Base-by-base conservation (phyloP, 2,888 invertebrate species). In the Baccha elongata region DNA sequence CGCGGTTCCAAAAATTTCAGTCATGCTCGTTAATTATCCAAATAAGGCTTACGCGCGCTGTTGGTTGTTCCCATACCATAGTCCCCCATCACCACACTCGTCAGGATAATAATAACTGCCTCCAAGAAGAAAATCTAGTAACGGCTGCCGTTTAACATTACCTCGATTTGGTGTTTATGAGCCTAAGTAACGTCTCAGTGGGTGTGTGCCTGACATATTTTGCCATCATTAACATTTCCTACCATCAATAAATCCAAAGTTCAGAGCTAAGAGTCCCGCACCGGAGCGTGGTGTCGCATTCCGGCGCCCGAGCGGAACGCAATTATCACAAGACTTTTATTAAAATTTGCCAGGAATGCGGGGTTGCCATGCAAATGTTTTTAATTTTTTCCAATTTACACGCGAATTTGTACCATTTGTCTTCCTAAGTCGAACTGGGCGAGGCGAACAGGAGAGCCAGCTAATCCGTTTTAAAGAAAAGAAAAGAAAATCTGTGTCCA, bases 341-440 rank as follows among this genome's bases (percentile, higher is more conserved):
- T 60, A 44, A 60, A 60, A 44, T 29, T 58, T 40, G 15, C 26
- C 19, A 35, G 8, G 35, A 8, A 19, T 26, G 11, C n/a, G 4
- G 62, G 55, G 17, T 17, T 13, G 69, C 2, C 40, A 48, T 72
- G 55, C 76, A 72, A 83, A 83, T 83, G 83, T 44, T 83, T 78
- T 83, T 83, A 83, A 83, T 83, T 83, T 78, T 78, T 83, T 72
- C 83, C 78, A 78, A 83, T 83, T 83, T 83, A 83, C 83, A 83
- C 83, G 64, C 78, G 73, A 83, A 83, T 83, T 78, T 67, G 50
- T 72, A 78, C 72, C 62, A 53, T 72, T 76, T 76, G 81, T 71
- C 71, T 72, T 48, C 52, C 65, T 76, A 65, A 71, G 74, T 42
- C 65, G 55, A 58, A 40, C 48, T 32, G 5, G 29, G 29, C 3